Evolutionary conservation across 2,888 invertebrate species (phyloP), one percentile per base, ranked within the genome.

Genomic region (Lottia scabra): DNA sequence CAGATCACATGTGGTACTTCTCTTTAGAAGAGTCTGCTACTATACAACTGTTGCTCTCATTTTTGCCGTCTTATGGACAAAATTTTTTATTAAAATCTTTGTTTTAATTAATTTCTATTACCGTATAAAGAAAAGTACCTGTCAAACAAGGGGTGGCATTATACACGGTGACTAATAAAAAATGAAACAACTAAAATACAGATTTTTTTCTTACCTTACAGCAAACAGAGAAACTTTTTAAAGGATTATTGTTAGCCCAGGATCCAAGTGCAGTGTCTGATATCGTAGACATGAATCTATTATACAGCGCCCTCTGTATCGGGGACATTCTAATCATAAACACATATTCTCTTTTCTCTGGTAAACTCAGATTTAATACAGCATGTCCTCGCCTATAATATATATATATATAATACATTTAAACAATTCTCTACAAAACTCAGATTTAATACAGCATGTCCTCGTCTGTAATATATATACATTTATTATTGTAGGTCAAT

Each of bases 201-300:
- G n/a, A n/a, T n/a, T n/a, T n/a, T n/a, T n/a, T n/a, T 79, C 88
- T 83, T 88, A 94, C 94, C 92, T 99, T 99, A 88, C 98, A 98
- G 88, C 99, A 99, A 72, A 99, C 97, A 26, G 99, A 97, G 90
- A 99, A 99, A 1, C 99, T 98, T 90, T 98, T 98, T 72, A 99
- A 91, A 0, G 99, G 98, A 91, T 99, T 99, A 43, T 96, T 89
- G 62, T 82, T 81, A 16, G 85, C 85, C 82, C 86, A 86, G 19
- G 83, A 81, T 67, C 79, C 79, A 16, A 85, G 77, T 6, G 81
- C 81, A 13, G 81, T 75, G 48, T 87, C 85, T 16, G 80, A 76
- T 26, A 90, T 81, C 13, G 89, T 88, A 27, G 96, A 95, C 95
- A 98, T 97, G 87, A 97, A 98, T 13, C 94, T 93, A 80, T 95